Conservation (phyloP, 2,113 vertebrate genomes). For the Sarotherodon lohbergeri region DNA sequence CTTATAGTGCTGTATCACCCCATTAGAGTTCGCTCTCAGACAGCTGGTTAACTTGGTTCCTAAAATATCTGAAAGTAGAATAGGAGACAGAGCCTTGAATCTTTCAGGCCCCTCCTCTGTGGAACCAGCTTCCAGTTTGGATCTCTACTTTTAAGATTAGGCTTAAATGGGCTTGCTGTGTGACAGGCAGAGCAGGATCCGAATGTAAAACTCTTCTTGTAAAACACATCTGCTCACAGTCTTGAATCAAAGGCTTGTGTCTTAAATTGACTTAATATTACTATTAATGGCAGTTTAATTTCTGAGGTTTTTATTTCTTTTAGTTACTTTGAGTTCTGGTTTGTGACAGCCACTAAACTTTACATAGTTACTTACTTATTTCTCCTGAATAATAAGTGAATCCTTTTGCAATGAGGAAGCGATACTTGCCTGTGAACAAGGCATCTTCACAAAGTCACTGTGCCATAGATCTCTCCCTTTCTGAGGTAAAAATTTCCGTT, state of each 20-base stretch:
- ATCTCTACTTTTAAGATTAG: background rate
- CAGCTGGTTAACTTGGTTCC: background rate
- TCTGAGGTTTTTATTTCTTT: background rate
- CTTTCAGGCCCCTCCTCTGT: background rate
- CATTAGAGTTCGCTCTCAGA: background rate
- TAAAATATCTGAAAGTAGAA: background rate
- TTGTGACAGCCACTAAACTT: background rate
- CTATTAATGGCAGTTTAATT: background rate
- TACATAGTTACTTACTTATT: background rate
- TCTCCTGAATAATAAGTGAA: background rate
- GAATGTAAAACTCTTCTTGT: background rate
- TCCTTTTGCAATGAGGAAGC: background rate
- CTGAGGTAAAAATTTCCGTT: rapidly evolving
- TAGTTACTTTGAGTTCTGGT: background rate
- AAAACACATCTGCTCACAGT: background rate
- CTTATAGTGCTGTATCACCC: background rate
- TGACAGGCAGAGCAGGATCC: background rate
- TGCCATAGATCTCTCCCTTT: conserved; percentile 8
- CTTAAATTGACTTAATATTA: background rate
- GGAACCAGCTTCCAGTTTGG: background rate
- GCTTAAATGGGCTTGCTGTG: background rate
- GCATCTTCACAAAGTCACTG: conserved; percentile 48
- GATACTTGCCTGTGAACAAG: background rate
- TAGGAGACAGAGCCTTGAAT: background rate
- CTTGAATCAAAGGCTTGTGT: background rate